Evolutionary conservation across 2,113 vertebrate genomes (phyloP).

Genomic region (Tupaia chinensis): DNA sequence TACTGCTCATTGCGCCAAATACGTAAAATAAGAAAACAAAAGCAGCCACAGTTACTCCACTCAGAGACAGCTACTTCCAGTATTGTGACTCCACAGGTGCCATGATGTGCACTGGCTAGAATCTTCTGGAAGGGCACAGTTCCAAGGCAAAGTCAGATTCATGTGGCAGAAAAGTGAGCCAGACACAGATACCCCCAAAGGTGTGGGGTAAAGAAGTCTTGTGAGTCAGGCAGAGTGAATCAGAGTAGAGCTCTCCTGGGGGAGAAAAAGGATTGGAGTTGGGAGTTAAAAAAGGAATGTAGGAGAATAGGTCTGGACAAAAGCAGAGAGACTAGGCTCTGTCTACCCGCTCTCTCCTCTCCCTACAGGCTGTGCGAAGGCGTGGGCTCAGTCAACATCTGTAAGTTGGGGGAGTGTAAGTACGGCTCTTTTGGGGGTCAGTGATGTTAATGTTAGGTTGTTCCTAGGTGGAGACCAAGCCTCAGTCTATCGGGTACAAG

Average conservation of each 20-base stretch:
- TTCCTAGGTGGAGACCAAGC: background rate
- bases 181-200: background rate
- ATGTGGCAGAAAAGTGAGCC: background rate
- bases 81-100: background rate
- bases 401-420: slow-evolving; percentile 46
- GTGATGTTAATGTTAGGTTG: background rate
- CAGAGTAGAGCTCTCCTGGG: background rate
- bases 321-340: background rate
- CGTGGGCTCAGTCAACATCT: slow-evolving; percentile 61
- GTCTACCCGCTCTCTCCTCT: background rate
- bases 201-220: background rate
- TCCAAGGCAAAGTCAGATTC: background rate
- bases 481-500: background rate
- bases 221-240: background rate
- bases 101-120: background rate
- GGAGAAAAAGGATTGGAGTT: background rate
- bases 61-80: background rate
- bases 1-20: background rate
- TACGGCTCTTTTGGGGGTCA: background rate
- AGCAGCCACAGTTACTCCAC: background rate
- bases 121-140: background rate
- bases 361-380: slow-evolving; percentile 66
- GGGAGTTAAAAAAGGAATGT: background rate
- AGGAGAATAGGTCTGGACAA: background rate
- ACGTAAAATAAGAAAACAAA: background rate